Evolutionary conservation across 2,888 invertebrate genomes (phyloP).

Genomic region (Dicranocentrus wangi): DNA sequence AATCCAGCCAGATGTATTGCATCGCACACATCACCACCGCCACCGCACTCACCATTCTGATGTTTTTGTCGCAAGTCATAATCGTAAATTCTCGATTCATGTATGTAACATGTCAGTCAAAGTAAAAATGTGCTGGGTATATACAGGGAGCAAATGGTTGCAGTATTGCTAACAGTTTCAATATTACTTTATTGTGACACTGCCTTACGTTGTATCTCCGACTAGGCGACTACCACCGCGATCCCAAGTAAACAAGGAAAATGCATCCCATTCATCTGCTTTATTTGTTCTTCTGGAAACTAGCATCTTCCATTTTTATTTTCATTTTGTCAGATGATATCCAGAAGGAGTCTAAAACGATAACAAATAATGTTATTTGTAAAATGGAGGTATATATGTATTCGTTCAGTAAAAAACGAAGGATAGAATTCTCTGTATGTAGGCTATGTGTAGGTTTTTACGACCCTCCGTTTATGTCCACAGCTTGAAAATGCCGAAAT

Average conservation of each 20-base stretch:
- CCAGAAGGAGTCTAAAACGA: conserved; percentile 20
- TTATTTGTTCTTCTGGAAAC: conserved; percentile 27
- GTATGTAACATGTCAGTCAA: conserved; percentile 42
- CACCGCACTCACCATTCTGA: too few relatives aligned
- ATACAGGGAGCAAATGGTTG: too few relatives aligned
- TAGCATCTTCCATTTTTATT: conserved; percentile 16
- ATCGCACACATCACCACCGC: too few relatives aligned
- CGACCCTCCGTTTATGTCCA: not conserved
- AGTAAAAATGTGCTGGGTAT: too few relatives aligned
- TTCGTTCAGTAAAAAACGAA: not conserved
- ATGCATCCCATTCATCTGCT: conserved; percentile 29
- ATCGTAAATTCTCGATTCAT: conserved; percentile 47
- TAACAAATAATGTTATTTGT: not conserved
- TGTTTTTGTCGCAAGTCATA: conserved; percentile 38
- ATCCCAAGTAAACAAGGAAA: conserved; percentile 36
- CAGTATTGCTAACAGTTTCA: too few relatives aligned
- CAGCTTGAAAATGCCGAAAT: conserved; percentile 2
- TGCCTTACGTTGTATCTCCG: not conserved
- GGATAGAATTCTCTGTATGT: conserved; percentile 11
- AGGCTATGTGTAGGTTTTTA: conserved; percentile 20
- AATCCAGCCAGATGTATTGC: too few relatives aligned
- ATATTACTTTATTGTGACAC: too few relatives aligned
- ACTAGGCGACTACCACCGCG: conserved; percentile 17
- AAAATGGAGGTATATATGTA: too few relatives aligned
- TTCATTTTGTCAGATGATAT: conserved; percentile 41